A percentile compares a stretch with the other conserved stretches of the same genome.
These are phyloP conservation scores for Brachynemurus nebulosus DNA, from an alignment of 2,888 invertebrate genomes.

Conservation along the genomic window DNA sequence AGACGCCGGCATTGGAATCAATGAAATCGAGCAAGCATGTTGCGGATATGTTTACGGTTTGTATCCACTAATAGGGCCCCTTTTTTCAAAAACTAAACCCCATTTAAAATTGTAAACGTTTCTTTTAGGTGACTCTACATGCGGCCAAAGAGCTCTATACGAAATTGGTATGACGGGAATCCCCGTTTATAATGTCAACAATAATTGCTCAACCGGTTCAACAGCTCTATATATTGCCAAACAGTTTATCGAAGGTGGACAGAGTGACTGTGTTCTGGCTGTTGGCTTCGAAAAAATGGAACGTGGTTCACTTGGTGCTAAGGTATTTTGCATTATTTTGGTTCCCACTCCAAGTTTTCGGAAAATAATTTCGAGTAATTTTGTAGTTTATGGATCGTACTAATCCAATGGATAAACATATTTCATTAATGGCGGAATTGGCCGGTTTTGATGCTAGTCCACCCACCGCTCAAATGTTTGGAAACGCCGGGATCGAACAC, in stretches of 20 bases:
- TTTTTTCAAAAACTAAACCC: not conserved
- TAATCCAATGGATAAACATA: slow-evolving; percentile 80
- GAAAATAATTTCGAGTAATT: slow-evolving; percentile 1
- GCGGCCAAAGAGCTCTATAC: slow-evolving; percentile 90
- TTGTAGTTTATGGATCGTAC: slow-evolving; percentile 61
- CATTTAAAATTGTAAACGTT: not conserved
- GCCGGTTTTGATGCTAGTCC: slow-evolving; percentile 72
- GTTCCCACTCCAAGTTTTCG: not conserved
- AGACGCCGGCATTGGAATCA: slow-evolving; percentile 66
- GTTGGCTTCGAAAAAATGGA: slow-evolving; percentile 99
- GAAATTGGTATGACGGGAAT: slow-evolving; percentile 93
- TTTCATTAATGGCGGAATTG: slow-evolving; percentile 70
- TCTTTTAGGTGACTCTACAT: slow-evolving; percentile 69
- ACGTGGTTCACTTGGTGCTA: slow-evolving; percentile 67
- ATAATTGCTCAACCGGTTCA: slow-evolving; percentile 95
- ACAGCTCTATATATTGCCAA: slow-evolving; percentile 82
- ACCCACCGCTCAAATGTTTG: slow-evolving; percentile 89
- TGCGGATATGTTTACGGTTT: slow-evolving; percentile 84
- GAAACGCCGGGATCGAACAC: slow-evolving; percentile 90
- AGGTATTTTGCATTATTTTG: slow-evolving; percentile 32
- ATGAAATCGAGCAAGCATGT: slow-evolving; percentile 74
- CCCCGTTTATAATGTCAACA: slow-evolving; percentile 96
- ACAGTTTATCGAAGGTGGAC: slow-evolving; percentile 81
- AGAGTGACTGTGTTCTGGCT: slow-evolving; percentile 77
- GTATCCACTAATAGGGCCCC: slow-evolving; percentile 9